Conservation (phyloP, 2,113 vertebrate genomes). For the Numenius arquata region DNA sequence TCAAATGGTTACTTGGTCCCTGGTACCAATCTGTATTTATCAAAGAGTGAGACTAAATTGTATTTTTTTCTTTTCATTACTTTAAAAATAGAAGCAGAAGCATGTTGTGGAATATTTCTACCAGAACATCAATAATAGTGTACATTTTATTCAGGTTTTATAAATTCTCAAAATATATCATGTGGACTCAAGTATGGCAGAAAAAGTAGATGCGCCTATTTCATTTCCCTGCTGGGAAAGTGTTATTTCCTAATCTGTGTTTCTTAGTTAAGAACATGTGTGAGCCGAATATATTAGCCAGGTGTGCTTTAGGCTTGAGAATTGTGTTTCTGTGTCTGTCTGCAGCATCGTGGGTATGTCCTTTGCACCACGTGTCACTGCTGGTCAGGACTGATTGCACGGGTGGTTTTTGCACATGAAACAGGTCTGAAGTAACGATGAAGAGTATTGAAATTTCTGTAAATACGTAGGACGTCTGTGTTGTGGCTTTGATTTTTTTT, state of each 20-base stretch:
- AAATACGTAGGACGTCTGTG: neutral
- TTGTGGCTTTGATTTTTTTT: neutral
- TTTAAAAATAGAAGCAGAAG: neutral
- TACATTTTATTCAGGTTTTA: neutral
- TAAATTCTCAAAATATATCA: neutral
- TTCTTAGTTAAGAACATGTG: neutral
- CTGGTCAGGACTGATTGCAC: neutral
- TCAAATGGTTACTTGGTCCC: neutral
- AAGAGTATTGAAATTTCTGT: neutral
- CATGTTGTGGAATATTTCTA: neutral
- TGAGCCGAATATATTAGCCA: neutral
- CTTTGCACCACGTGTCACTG: neutral
- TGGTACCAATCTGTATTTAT: neutral
- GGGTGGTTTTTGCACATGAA: neutral
- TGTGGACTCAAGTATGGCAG: neutral
- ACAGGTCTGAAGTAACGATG: neutral
- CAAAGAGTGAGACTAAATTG: neutral
- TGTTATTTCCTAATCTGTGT: neutral
- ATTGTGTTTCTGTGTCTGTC: neutral
- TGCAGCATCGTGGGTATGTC: accelerated
- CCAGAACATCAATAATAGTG: neutral
- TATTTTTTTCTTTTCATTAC: neutral
- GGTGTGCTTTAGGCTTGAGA: neutral
- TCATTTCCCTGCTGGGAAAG: neutral
- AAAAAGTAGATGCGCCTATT: neutral